phyloP scores from a whole-genome alignment of 2,113 vertebrate genomes.

The Tamias sibiricus region DNA sequence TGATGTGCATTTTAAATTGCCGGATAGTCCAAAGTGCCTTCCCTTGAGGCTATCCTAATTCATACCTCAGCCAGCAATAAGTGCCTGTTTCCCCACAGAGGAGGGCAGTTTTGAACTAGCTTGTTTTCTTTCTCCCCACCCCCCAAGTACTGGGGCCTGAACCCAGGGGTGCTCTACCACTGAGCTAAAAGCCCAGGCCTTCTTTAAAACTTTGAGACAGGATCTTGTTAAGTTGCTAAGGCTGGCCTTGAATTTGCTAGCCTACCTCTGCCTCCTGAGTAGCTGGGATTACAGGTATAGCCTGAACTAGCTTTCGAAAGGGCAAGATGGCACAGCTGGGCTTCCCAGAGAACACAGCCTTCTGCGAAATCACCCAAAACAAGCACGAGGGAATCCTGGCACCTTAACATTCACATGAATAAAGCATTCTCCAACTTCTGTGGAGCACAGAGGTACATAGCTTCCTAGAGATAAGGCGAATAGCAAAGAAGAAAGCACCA shows the following conservation, averaged over 20 bases:
- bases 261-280: background rate
- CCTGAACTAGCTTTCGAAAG: background rate
- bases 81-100: background rate
- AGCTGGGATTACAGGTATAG: background rate
- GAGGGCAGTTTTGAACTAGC: background rate
- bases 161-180: too few relatives aligned
- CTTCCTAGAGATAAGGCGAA: background rate
- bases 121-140: background rate
- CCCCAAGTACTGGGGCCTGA: too few relatives aligned
- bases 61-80: background rate
- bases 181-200: background rate
- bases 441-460: background rate
- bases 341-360: background rate
- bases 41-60: conserved; percentile 10
- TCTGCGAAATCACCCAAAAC: background rate
- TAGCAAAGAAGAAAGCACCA: background rate
- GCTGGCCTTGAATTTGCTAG: background rate
- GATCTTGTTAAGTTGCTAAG: background rate
- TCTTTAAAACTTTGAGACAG: background rate
- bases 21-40: background rate
- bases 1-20: background rate
- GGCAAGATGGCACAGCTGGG: background rate
- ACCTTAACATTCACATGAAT: background rate
- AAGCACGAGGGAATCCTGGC: background rate
- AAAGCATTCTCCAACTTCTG: background rate